phyloP scores from a whole-genome alignment of 2,113 vertebrate species.

The Salvelinus namaycush region DNA sequence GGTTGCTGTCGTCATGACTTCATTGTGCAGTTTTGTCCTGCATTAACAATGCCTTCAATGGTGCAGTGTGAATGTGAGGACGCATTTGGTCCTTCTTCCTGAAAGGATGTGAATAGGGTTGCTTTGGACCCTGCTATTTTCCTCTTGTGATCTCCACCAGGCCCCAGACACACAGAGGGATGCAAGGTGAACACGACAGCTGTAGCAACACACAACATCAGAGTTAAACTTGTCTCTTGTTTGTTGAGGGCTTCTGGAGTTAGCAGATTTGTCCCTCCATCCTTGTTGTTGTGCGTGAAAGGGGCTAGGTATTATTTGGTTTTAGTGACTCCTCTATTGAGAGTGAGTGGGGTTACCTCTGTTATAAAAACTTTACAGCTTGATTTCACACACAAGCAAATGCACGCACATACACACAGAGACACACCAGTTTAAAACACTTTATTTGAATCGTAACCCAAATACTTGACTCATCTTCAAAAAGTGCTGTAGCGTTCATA shows the following conservation, averaged over 20 bases:
- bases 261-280: slow-evolving; percentile 5
- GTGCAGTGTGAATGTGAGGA: slow-evolving; percentile 40
- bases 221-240: slow-evolving; percentile 8
- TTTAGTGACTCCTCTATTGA: slow-evolving; percentile 17
- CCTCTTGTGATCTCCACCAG: slow-evolving; percentile 71
- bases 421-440: too few relatives aligned
- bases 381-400: slow-evolving; percentile 8
- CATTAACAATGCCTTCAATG: slow-evolving; percentile 33
- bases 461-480: too few relatives aligned
- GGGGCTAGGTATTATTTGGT: slow-evolving; percentile 20
- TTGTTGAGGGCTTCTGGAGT: neutral
- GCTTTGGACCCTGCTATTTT: slow-evolving; percentile 59
- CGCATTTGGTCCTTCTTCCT: slow-evolving; percentile 44
- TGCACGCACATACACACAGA: too few relatives aligned
- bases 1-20: slow-evolving; percentile 23
- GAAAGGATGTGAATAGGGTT: slow-evolving; percentile 63
- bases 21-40: slow-evolving; percentile 25
- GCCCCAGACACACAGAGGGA: slow-evolving; percentile 44
- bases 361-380: slow-evolving; percentile 7
- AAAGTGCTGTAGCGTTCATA: neutral
- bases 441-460: too few relatives aligned
- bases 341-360: neutral
- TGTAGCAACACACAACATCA: slow-evolving; percentile 43
- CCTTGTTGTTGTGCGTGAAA: slow-evolving; percentile 16
- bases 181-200: slow-evolving; percentile 64